Conservation (phyloP, 2,113 vertebrate genomes). For the Argyrosomus japonicus region DNA sequence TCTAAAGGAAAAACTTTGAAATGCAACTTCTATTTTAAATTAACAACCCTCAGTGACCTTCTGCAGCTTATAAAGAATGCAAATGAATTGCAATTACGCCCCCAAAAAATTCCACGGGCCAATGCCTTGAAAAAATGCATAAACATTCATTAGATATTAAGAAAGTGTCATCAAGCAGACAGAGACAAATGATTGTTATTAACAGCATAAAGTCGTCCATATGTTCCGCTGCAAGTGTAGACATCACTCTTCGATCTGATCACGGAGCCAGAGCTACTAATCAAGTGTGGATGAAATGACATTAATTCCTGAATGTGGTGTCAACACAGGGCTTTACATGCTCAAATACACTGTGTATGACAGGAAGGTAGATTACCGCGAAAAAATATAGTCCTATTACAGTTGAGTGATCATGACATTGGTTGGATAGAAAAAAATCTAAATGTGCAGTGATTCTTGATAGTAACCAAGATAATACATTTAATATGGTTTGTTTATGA, state of each 20-base stretch:
- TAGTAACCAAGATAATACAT: too few relatives aligned
- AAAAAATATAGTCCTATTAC: too few relatives aligned
- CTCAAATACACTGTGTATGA: neutral
- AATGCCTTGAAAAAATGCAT: slow-evolving; percentile 38
- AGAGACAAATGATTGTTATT: slow-evolving; percentile 61
- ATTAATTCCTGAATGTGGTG: neutral
- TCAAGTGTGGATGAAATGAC: neutral
- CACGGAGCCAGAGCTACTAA: neutral
- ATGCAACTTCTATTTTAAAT: neutral
- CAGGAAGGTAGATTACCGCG: neutral
- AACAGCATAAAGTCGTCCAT: slow-evolving; percentile 23
- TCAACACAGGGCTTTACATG: neutral
- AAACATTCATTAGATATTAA: slow-evolving; percentile 47
- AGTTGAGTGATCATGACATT: neutral
- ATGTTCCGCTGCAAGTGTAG: slow-evolving; percentile 29
- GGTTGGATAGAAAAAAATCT: neutral
- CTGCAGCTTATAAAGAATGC: slow-evolving; percentile 30
- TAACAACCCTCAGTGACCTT: slow-evolving; percentile 30
- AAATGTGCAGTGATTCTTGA: too few relatives aligned
- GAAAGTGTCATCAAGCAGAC: slow-evolving; percentile 47
- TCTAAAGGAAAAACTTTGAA: slow-evolving; percentile 8
- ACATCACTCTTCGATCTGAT: slow-evolving; percentile 12
- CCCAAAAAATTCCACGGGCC: slow-evolving; percentile 18
- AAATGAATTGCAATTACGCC: slow-evolving; percentile 18
- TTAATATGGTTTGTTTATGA: too few relatives aligned